A percentile compares a stretch with the other conserved stretches of the same genome.
phyloP scores from a whole-genome alignment of 2,113 vertebrate species.

The Tyrannus savana region DNA sequence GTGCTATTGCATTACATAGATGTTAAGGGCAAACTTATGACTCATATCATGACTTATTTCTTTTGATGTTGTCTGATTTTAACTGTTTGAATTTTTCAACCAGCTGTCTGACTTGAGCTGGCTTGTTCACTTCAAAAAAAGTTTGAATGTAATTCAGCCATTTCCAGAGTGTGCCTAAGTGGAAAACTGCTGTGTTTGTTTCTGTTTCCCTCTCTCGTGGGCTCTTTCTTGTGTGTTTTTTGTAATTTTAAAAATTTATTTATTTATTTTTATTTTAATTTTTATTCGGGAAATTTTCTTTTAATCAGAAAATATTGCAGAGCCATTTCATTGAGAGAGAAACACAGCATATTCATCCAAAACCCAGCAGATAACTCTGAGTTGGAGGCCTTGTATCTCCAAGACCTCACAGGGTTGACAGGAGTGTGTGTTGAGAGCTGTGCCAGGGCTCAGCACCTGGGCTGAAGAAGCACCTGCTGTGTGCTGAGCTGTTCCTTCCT shows the following conservation, averaged over 20 bases:
- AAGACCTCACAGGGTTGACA: neutral
- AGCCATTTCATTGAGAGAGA: neutral
- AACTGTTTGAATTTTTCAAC: neutral
- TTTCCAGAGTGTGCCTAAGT: neutral
- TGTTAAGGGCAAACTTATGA: neutral
- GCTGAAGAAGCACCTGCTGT: neutral
- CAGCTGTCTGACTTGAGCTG: neutral
- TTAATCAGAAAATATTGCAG: neutral
- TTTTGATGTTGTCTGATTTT: neutral
- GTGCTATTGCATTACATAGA: neutral
- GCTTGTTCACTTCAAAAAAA: neutral
- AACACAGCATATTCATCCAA: neutral
- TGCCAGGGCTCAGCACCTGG: neutral
- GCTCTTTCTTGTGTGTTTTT: neutral
- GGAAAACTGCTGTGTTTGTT: neutral
- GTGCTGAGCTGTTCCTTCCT: neutral
- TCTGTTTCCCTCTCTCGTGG: neutral
- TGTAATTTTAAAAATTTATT: too few species aligned
- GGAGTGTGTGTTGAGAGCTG: rapidly evolving
- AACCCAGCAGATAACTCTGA: neutral
- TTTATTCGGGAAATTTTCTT: neutral
- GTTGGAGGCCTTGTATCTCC: neutral
- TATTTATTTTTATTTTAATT: too few species aligned
- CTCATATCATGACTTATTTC: neutral
- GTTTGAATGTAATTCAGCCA: neutral